phyloP scores from a whole-genome alignment of 2,888 invertebrate species.

The Eucriotettix oculatus region DNA sequence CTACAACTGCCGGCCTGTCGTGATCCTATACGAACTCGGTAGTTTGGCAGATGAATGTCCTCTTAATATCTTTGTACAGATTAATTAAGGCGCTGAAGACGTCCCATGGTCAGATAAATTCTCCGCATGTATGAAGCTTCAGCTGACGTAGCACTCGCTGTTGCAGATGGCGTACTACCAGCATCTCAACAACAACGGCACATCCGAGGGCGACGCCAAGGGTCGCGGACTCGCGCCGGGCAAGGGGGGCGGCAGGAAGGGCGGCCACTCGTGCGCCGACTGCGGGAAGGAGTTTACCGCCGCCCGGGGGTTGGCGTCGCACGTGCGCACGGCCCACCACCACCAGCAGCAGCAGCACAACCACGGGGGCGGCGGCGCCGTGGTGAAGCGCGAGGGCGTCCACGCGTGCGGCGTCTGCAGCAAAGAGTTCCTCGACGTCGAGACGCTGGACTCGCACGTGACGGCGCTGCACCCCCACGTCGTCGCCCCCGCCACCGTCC shows the following conservation, averaged over 20 bases:
- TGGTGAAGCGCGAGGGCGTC: conserved; percentile 13
- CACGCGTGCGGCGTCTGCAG: conserved; percentile 22
- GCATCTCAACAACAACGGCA: conserved; percentile 8
- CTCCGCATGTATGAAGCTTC: too few relatives aligned
- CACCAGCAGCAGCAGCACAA: conserved; percentile 4
- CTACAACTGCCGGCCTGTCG: too few relatives aligned
- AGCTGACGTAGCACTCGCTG: too few relatives aligned
- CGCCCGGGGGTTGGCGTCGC: conserved; percentile 20
- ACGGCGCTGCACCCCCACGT: conserved; percentile 16
- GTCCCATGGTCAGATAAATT: too few relatives aligned
- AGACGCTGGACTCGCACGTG: conserved; percentile 20
- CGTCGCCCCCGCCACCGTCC: too few relatives aligned
- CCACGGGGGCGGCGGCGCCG: too few relatives aligned
- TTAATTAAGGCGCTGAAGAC: too few relatives aligned
- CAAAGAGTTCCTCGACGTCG: conserved; percentile 20
- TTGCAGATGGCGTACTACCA: conserved; percentile 9
- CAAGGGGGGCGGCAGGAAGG: conserved; percentile 2
- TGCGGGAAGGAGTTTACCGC: conserved; percentile 21
- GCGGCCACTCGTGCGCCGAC: conserved; percentile 17
- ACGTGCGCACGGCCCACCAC: conserved; percentile 20
- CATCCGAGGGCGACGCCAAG: background rate
- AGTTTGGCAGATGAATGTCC: too few relatives aligned
- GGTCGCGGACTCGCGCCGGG: background rate
- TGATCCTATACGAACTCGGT: too few relatives aligned
- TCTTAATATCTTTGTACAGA: too few relatives aligned